Conservation (phyloP, 2,888 invertebrate genomes). For the Mactromeris polynyma region DNA sequence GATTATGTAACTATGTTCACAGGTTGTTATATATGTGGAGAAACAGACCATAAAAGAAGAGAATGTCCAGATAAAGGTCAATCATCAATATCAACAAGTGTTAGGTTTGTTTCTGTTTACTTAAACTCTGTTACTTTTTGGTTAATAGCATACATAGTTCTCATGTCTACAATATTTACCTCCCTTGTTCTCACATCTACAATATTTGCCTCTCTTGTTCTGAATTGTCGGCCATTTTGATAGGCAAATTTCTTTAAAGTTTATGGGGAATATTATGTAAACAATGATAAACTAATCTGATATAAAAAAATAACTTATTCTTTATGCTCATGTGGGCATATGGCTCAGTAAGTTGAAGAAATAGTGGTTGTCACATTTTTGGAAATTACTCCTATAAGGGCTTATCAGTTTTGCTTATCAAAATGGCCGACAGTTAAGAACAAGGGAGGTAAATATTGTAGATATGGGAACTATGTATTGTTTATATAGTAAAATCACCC, state of each 20-base stretch:
- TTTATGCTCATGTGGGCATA: too few relatives aligned
- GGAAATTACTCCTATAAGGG: background rate
- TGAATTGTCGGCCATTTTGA: too few relatives aligned
- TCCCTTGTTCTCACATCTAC: too few relatives aligned
- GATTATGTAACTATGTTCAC: slow-evolving; percentile 20
- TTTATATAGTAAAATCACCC: background rate
- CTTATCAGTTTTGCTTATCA: too few relatives aligned
- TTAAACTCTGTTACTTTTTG: background rate
- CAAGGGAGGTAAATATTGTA: background rate
- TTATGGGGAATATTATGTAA: background rate
- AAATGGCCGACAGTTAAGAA: too few relatives aligned
- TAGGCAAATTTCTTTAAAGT: background rate
- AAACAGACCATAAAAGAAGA: slow-evolving; percentile 77
- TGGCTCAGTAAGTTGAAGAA: too few relatives aligned
- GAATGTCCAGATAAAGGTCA: slow-evolving; percentile 76
- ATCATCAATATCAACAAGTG: background rate
- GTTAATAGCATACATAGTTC: background rate
- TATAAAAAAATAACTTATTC: too few relatives aligned
- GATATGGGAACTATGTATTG: background rate
- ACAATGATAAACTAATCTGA: too few relatives aligned
- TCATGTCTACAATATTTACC: background rate
- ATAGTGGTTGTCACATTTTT: background rate
- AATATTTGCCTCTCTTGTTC: too few relatives aligned
- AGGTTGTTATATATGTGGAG: slow-evolving; percentile 83
- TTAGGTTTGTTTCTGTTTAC: background rate